These are phyloP conservation scores for Choloepus hoffmanni DNA, from an alignment of 2,113 vertebrate genomes.

Conservation along the genomic window DNA sequence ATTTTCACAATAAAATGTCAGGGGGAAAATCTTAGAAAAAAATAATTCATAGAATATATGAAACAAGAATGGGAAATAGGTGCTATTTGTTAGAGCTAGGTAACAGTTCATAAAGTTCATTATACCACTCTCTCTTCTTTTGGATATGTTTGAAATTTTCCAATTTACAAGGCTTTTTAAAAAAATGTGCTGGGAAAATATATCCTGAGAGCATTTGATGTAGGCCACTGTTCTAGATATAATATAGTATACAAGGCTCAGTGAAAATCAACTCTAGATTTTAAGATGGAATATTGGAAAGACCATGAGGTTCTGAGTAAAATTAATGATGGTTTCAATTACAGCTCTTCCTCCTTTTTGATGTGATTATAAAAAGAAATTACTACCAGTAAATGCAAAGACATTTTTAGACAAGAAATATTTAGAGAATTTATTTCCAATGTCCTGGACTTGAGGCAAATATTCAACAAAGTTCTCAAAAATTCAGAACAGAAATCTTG, in stretches of 20 bases:
- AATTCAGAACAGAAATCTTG: conserved; percentile 36
- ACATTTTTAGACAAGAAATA: conserved; percentile 26
- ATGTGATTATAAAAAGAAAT: conserved; percentile 3
- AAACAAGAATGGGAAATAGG: conserved; percentile 24
- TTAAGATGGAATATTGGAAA: conserved; percentile 39
- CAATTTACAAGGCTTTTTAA: neutral
- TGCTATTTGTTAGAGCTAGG: neutral
- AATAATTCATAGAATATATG: conserved; percentile 1
- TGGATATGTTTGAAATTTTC: conserved; percentile 12
- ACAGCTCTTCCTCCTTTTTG: conserved; percentile 46
- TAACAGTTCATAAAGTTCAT: neutral
- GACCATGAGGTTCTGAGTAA: conserved; percentile 41
- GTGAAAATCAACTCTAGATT: neutral
- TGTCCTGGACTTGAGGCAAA: conserved; percentile 4
- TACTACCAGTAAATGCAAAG: neutral
- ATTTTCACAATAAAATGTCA: neutral
- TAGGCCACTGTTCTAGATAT: neutral
- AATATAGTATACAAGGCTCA: neutral
- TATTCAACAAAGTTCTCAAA: neutral
- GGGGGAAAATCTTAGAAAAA: neutral
- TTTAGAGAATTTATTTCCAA: neutral
- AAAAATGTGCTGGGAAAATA: neutral
- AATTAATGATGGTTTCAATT: conserved; percentile 30
- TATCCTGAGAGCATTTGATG: neutral
- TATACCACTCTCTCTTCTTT: neutral